Evolutionary conservation across 2,797 vertebrate species (phyloP).

Genomic region (Setipinna tenuifilis): DNA sequence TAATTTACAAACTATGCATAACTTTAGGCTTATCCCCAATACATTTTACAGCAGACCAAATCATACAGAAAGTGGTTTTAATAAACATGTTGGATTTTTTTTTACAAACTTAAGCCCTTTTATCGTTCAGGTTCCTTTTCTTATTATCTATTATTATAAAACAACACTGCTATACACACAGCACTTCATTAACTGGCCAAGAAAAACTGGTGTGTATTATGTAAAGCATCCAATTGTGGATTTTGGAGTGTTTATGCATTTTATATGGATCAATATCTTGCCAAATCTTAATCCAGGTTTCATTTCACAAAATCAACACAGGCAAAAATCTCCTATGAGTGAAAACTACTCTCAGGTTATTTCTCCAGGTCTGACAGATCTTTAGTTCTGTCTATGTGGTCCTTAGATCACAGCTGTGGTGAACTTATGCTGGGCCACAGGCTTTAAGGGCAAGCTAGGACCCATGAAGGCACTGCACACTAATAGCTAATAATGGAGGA

Average conservation of each 20-base stretch:
- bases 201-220: not conserved
- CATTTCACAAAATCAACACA: conserved; percentile 15
- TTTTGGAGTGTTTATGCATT: conserved; percentile 1
- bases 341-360: not conserved
- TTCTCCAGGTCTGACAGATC: not conserved
- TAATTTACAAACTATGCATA: not conserved
- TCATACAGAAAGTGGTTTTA: not conserved
- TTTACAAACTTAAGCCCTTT: conserved; percentile 15
- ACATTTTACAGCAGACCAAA: not conserved
- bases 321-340: not conserved
- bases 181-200: not conserved
- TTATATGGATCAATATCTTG: conserved; percentile 10
- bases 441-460: not conserved
- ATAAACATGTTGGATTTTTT: not conserved
- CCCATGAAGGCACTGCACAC: not conserved
- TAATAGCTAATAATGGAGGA: not conserved
- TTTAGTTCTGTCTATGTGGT: not conserved
- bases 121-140: not conserved
- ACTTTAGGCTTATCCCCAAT: not conserved
- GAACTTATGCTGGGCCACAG: not conserved
- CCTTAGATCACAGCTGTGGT: not conserved
- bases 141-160: conserved; percentile 13
- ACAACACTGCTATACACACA: conserved; percentile 4
- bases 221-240: conserved; percentile 20
- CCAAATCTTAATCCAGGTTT: conserved; percentile 24